A percentile compares a stretch with the other conserved stretches of the same genome.
Evolutionary conservation across 2,888 invertebrate species (phyloP).

Genomic region (Caenorhabditis sulstoni): DNA sequence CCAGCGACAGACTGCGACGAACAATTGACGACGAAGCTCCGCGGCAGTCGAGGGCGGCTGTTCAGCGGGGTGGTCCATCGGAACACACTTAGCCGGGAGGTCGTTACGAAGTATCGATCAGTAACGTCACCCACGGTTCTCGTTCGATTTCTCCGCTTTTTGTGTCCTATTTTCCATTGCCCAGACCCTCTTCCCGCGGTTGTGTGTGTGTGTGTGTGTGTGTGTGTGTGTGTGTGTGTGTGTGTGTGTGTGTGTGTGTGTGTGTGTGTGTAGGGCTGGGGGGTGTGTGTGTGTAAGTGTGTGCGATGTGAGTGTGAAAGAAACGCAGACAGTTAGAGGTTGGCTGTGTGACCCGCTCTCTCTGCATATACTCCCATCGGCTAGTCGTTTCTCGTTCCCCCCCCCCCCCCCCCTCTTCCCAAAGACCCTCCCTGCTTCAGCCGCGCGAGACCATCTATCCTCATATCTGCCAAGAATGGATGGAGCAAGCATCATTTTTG

Average conservation of each 20-base stretch:
- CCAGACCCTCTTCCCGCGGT: slow-evolving; percentile 11
- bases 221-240: slow-evolving; percentile 22
- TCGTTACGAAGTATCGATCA: slow-evolving; percentile 60
- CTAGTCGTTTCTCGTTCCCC: slow-evolving; percentile 35
- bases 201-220: slow-evolving; percentile 6
- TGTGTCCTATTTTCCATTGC: slow-evolving; percentile 16
- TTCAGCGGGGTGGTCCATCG: slow-evolving; percentile 12
- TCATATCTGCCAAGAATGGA: slow-evolving; percentile 6
- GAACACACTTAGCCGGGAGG: slow-evolving; percentile 51
- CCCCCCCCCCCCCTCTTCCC: background rate
- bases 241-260: slow-evolving; percentile 21
- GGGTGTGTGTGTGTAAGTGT: slow-evolving; percentile 30
- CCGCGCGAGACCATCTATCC: slow-evolving; percentile 15
- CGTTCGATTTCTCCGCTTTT: slow-evolving; percentile 17
- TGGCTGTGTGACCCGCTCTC: slow-evolving; percentile 44
- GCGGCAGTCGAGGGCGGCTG: slow-evolving; percentile 43
- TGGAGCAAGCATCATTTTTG: slow-evolving; percentile 2
- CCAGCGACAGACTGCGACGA: background rate
- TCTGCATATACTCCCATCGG: slow-evolving; percentile 45
- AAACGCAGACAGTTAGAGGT: slow-evolving; percentile 24
- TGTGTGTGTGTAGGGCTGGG: slow-evolving; percentile 19
- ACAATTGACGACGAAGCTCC: slow-evolving; percentile 31
- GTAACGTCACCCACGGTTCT: slow-evolving; percentile 44
- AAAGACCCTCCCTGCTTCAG: too few species aligned
- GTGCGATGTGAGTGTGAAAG: slow-evolving; percentile 13